Base-by-base conservation (phyloP, 2,113 vertebrate species). In the Cheilinus undulatus region DNA sequence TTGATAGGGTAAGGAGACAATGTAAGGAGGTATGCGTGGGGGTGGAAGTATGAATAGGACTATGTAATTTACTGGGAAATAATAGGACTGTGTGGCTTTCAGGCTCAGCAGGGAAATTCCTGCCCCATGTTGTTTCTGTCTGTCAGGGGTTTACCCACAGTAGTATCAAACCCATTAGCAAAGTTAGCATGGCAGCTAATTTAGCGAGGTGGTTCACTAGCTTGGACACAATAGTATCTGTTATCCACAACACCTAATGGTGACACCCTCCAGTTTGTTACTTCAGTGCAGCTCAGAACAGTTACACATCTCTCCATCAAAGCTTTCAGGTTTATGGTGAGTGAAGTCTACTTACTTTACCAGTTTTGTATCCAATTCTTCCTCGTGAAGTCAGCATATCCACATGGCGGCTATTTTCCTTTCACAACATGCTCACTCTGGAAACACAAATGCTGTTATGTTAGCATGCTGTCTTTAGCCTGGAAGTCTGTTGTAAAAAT, bases 1-100 rank as follows among this genome's bases (percentile, higher is more conserved):
- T 82, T 87, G 84, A 92, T 76, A 83, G 68, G 53, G 58, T 60
- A 80, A 40, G 54, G 75, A 88, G 64, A 86, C 75, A 82, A 76
- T 61, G 61, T 73, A 52, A 22, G 50, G 53, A 58, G 61, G 32
- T 7, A 73, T 43, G 73, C 38, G 38, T 40, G 59, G 67, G 73
- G 63, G 60, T 68, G 42, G 73, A 76, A 70, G 65, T 48, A 28
- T 69, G 62, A 67, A 60, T 22, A 42, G 57, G 45, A 23, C 32
- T 43, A 57, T 60, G 30, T 76, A 78, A 73, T 22, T 53, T 23
- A 67, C 67, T 34, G 62, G 17, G 43, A 40, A 22, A 65, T 50
- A 19, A 68, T 2, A 23, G 32, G 13, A 40, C 46, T 54, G 52
- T 71, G n/a, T 48, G 27, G 24, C 36, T 77, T 76, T 69, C 42